Conservation (phyloP, 1,140 invertebrate species). For the Philotrypesis tridentata region DNA sequence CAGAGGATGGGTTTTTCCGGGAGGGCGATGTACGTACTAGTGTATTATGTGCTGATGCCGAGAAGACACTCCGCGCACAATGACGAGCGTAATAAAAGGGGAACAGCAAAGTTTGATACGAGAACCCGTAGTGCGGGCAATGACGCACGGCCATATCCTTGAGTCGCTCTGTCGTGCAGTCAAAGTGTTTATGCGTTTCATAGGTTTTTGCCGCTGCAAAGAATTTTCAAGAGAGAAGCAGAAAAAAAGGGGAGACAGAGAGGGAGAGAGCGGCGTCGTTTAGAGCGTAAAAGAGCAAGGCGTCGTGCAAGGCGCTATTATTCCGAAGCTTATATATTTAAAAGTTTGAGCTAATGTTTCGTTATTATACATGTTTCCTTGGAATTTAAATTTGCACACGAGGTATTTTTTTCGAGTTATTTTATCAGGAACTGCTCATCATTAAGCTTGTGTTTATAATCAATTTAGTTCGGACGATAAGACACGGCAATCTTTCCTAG, state of each 20-base stretch:
- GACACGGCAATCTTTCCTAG: neutral
- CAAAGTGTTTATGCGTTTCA: too few species aligned
- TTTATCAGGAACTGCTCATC: neutral
- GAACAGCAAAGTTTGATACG: neutral
- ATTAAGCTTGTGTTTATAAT: neutral
- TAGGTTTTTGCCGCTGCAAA: too few species aligned
- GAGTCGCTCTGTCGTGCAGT: neutral
- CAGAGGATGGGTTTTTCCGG: too few species aligned
- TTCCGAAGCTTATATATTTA: neutral
- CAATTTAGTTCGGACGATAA: neutral
- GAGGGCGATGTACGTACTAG: neutral
- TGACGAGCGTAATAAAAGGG: too few species aligned
- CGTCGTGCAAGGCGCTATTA: too few species aligned
- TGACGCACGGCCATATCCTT: neutral
- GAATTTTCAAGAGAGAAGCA: too few species aligned
- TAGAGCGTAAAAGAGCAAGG: too few species aligned
- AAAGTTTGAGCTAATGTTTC: too few species aligned
- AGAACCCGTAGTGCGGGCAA: neutral
- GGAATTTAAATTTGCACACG: too few species aligned
- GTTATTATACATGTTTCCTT: neutral
- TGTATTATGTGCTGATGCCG: too few species aligned
- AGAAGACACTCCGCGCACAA: neutral
- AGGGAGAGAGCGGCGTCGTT: too few species aligned
- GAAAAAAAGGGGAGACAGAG: too few species aligned
- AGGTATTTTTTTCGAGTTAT: neutral